Evolutionary conservation across 2,113 vertebrate species (phyloP).

Genomic region (Bubo scandiacus): DNA sequence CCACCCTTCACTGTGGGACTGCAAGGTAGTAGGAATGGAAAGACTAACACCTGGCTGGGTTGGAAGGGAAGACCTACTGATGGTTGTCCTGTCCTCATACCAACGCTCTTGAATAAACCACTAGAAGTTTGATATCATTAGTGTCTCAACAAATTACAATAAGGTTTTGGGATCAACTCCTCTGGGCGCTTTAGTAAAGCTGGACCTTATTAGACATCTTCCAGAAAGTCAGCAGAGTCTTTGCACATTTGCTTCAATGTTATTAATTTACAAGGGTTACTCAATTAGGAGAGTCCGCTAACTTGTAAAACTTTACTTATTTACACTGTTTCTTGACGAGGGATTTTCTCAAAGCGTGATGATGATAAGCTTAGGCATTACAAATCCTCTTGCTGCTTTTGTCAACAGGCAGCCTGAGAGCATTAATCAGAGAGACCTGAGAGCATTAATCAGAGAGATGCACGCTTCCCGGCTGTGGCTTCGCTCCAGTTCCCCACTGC

Average conservation of each 20-base stretch:
- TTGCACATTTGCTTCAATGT: constrained; percentile 46
- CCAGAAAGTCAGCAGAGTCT: constrained; percentile 33
- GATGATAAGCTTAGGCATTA: constrained; percentile 61
- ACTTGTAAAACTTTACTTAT: constrained; percentile 65
- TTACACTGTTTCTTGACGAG: constrained; percentile 49
- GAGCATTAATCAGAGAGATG: constrained; percentile 7
- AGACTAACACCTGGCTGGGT: not conserved
- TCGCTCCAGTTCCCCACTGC: rapidly evolving
- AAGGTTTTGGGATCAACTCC: not conserved
- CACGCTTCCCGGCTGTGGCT: not conserved
- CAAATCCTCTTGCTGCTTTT: constrained; percentile 56
- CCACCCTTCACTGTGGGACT: not conserved
- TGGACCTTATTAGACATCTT: not conserved
- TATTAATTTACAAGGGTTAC: constrained; percentile 61
- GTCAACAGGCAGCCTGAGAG: constrained; percentile 27
- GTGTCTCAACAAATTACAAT: constrained; percentile 33
- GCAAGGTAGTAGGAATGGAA: not conserved
- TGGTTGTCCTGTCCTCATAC: not conserved
- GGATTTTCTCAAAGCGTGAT: constrained; percentile 23
- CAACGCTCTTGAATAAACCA: not conserved
- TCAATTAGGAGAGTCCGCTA: constrained; percentile 16
- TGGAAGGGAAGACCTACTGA: not conserved
- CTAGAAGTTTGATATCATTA: not conserved
- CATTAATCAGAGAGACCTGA: constrained; percentile 18
- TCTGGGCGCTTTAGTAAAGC: not conserved